Conservation (phyloP, 2,888 invertebrate genomes). For the Synergus japonicus region DNA sequence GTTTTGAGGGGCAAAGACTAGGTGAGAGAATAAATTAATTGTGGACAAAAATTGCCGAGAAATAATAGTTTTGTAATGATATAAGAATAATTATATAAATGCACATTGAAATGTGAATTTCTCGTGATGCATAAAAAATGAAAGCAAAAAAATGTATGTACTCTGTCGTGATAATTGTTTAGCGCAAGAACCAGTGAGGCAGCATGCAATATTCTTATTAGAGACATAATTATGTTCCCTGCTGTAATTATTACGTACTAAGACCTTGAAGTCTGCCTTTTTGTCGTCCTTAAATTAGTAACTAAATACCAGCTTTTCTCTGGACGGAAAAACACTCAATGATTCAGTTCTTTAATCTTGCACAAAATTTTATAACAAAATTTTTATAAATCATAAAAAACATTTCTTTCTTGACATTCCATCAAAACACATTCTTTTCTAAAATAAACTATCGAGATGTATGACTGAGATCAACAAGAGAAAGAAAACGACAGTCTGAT, state of each 20-base stretch:
- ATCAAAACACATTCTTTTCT: neutral
- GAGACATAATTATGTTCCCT: neutral
- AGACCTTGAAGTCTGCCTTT: neutral
- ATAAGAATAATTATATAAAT: neutral
- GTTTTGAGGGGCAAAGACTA: constrained; percentile 33
- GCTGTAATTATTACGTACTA: neutral
- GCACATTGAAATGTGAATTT: constrained; percentile 1
- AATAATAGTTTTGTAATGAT: constrained; percentile 32
- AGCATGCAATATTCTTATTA: neutral
- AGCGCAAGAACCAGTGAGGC: neutral
- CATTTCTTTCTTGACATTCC: too few species aligned
- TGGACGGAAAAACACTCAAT: too few species aligned
- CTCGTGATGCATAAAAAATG: neutral
- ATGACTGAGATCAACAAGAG: neutral
- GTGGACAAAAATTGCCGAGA: constrained; percentile 20
- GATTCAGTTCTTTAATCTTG: too few species aligned
- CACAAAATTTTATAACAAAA: too few species aligned
- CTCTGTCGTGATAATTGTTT: neutral
- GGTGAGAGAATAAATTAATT: constrained; percentile 19
- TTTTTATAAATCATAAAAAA: too few species aligned
- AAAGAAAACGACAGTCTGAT: neutral
- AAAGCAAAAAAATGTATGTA: neutral
- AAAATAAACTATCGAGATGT: neutral
- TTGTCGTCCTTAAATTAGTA: neutral
- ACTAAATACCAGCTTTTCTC: too few species aligned